Conservation (phyloP, 2,113 vertebrate species). For the Xenopus laevis region DNA sequence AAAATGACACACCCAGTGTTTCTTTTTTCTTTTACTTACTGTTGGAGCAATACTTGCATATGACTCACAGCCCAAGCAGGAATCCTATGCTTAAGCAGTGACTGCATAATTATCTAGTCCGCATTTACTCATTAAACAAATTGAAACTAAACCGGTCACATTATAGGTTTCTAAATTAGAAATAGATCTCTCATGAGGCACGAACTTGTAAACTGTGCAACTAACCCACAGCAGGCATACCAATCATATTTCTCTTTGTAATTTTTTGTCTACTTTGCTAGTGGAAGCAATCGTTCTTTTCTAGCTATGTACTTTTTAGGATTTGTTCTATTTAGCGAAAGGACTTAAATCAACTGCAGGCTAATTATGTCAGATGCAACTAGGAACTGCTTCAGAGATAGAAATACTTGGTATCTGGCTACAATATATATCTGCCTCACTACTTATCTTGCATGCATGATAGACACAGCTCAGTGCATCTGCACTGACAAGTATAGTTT, state of each 20-base stretch:
- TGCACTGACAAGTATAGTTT: too few species aligned
- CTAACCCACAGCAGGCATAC: too few species aligned
- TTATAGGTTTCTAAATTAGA: not conserved
- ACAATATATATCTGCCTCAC: not conserved
- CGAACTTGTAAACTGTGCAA: too few species aligned
- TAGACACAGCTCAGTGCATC: too few species aligned
- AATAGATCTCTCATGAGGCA: not conserved
- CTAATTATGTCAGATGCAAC: too few species aligned
- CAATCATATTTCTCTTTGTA: too few species aligned
- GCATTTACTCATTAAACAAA: constrained; percentile 2
- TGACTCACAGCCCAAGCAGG: constrained; percentile 22
- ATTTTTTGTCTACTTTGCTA: too few species aligned
- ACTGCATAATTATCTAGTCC: constrained; percentile 3
- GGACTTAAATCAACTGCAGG: too few species aligned
- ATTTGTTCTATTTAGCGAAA: too few species aligned
- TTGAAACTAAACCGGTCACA: not conserved
- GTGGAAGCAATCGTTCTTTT: too few species aligned
- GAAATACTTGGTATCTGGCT: not conserved
- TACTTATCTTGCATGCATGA: not conserved
- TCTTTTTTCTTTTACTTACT: constrained; percentile 7
- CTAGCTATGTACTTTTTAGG: too few species aligned
- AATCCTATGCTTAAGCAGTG: constrained; percentile 1
- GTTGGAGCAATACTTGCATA: constrained; percentile 20
- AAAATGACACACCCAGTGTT: constrained; percentile 9
- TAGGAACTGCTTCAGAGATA: not conserved